Conservation (phyloP, 2,113 vertebrate species). For the Xenopus laevis region DNA sequence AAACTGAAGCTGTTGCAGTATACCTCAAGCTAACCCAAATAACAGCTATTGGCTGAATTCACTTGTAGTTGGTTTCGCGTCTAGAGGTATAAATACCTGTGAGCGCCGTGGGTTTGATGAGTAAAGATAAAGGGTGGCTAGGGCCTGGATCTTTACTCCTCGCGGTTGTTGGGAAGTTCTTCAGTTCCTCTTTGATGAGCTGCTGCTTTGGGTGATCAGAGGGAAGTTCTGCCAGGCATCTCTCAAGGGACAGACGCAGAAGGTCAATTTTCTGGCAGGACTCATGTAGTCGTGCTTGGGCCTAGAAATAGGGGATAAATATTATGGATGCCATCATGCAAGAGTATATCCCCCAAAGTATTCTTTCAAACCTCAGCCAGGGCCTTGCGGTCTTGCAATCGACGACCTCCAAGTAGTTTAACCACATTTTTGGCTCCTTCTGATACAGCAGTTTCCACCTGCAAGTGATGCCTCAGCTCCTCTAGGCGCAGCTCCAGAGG, state of each 20-base stretch:
- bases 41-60: no score
- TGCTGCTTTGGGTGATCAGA: slow-evolving; percentile 70
- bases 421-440: slow-evolving; percentile 89
- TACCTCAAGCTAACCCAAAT: no score
- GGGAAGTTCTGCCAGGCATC: slow-evolving; percentile 70
- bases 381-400: slow-evolving; percentile 78
- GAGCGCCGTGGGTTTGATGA: slow-evolving; percentile 82
- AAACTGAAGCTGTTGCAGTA: no score
- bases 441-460: slow-evolving; percentile 81
- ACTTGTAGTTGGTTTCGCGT: no score
- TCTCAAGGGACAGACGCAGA: slow-evolving; percentile 79
- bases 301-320: slow-evolving; percentile 59
- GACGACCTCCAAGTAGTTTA: slow-evolving; percentile 73
- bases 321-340: not conserved
- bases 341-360: no score
- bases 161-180: slow-evolving; percentile 49
- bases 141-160: slow-evolving; percentile 44
- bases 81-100: slow-evolving; percentile 74
- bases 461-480: slow-evolving; percentile 80
- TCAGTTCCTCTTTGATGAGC: slow-evolving; percentile 74
- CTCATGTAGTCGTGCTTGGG: slow-evolving; percentile 85
- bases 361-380: slow-evolving; percentile 73
- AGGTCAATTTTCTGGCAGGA: slow-evolving; percentile 91
- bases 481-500: slow-evolving; percentile 70
- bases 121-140: slow-evolving; percentile 55